Evolutionary conservation across 2,888 invertebrate genomes (phyloP).

Genomic region (Pelosia muscerda): DNA sequence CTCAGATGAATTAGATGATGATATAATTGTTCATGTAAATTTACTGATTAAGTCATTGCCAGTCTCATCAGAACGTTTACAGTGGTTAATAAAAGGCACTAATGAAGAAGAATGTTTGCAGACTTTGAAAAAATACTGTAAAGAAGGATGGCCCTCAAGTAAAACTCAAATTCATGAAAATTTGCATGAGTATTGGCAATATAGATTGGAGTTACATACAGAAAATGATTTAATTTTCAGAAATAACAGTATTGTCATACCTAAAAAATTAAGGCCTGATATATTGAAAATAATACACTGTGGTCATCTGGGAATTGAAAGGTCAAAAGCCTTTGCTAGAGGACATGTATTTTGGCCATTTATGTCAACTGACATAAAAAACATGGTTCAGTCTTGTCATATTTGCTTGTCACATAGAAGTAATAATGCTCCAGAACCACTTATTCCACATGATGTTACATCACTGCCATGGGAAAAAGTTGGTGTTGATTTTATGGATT

Average conservation of each 20-base stretch:
- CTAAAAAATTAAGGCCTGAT: constrained; percentile 18
- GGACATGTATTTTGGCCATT: constrained; percentile 21
- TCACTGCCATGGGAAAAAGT: constrained; percentile 36
- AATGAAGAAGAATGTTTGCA: constrained; percentile 10
- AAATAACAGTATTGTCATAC: background rate
- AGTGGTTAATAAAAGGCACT: background rate
- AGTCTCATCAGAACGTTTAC: background rate
- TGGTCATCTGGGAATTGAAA: constrained; percentile 37
- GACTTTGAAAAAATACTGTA: constrained; percentile 4
- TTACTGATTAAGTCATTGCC: constrained; percentile 14
- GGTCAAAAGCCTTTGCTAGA: constrained; percentile 41
- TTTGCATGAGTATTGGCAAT: constrained; percentile 9
- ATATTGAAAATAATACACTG: constrained; percentile 37
- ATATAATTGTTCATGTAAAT: constrained; percentile 15
- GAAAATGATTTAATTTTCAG: background rate
- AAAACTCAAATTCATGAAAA: constrained; percentile 4
- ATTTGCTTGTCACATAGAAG: constrained; percentile 13
- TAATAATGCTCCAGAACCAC: constrained; percentile 19
- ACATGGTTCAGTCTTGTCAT: constrained; percentile 20
- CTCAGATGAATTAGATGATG: constrained; percentile 31
- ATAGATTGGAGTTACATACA: constrained; percentile 2
- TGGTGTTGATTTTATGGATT: no score
- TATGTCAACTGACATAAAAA: constrained; percentile 19
- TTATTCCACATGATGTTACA: background rate
- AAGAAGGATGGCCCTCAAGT: constrained; percentile 5